Evolutionary conservation across 2,888 invertebrate genomes (phyloP), one percentile per base, ranked within the genome.

Genomic region (Oscheius onirici): DNA sequence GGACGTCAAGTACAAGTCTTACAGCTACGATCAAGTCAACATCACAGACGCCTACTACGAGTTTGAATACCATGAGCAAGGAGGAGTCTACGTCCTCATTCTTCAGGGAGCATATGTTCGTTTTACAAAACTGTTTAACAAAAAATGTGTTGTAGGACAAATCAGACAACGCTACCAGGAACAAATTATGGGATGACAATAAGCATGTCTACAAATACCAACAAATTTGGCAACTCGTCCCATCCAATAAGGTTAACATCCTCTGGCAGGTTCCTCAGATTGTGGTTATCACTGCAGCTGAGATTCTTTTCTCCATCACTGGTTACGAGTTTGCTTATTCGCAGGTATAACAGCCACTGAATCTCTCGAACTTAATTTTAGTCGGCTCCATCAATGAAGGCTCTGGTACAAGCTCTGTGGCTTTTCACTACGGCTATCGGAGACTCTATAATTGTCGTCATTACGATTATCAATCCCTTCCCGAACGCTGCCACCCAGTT

Each of bases 351-450:
- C 40, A 13, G 10, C 10, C 3, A 5, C n/a, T 65, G 8, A 15
- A 17, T 24, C 34, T 20, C n/a, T 22, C 13, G 13, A 17, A 8
- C 15, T 24, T 2, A 46, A 40, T 61, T 78, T 57, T 71, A 89
- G 91, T 95, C 97, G 0, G 97, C 97, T 0, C 88, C 90, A 13
- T 92, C 92, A 74, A 96, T 99, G 97, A 97, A 97, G 88, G 94
- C 97, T 0, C 92, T 99, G 0, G 89, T 99, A 65, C 93, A 93
- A 88, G 94, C 97, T 0, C 91, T 92, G 5, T 97, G 95, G 94
- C 90, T 96, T 11, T 90, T 97, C 57, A 95, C 96, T 0, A 94
- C 94, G 0, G 95, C 96, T 0, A 91, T 96, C 84, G 97, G 97
- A 49, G 97, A 97, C 89, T 89, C 96, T 26, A 92, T 97, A 72